phyloP scores from a whole-genome alignment of 2,113 vertebrate genomes.

The Plecotus auritus region DNA sequence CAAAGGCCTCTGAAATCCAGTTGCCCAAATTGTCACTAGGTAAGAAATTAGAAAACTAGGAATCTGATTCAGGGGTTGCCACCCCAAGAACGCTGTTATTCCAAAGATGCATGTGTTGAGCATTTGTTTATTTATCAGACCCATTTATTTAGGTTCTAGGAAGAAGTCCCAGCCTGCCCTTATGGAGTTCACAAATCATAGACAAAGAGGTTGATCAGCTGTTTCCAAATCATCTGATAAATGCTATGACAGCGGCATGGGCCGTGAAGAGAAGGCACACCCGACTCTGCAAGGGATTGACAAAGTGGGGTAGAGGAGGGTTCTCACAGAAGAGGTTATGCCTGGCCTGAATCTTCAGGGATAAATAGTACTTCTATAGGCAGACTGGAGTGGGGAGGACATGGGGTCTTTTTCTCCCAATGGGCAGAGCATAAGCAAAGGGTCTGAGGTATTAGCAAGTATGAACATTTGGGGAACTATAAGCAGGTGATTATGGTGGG shows the following conservation, averaged over 20 bases:
- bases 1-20: not conserved
- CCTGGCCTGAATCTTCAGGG: not conserved
- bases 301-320: not conserved
- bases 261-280: not conserved
- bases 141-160: not conserved
- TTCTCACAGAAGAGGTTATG: not conserved
- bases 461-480: not conserved
- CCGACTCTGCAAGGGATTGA: not conserved
- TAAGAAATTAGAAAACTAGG: not conserved
- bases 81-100: not conserved
- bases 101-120: not conserved
- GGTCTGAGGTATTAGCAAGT: not conserved
- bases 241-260: too few species aligned
- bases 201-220: not conserved
- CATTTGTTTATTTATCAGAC: not conserved
- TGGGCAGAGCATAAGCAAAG: not conserved
- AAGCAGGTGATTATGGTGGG: not conserved
- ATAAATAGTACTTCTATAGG: not conserved
- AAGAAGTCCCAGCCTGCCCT: not conserved
- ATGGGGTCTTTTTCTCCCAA: not conserved
- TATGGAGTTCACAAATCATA: not conserved
- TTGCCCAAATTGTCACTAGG: not conserved
- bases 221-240: not conserved
- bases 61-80: not conserved
- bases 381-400: not conserved